Evolutionary conservation across 2,888 invertebrate genomes (phyloP), one percentile per base, ranked within the genome.

Genomic region (Dicyrtomina minuta): DNA sequence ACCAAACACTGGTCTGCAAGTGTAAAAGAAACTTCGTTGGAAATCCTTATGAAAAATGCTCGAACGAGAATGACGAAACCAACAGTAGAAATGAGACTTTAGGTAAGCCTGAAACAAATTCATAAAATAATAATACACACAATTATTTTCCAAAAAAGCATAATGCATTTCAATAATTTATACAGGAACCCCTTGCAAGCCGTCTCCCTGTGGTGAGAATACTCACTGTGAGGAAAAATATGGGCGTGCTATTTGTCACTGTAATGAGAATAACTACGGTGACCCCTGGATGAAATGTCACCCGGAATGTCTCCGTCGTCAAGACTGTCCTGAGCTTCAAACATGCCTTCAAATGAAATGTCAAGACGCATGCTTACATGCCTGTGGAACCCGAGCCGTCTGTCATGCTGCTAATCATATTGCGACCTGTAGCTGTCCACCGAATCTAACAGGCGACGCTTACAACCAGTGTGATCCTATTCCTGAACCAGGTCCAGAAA

Each of bases 191-290:
- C 61, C 61, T n/a, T 61, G 61, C 26, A 43, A n/a, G 17, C n/a
- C 2, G 6, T 46, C 26, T 5, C 43, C 61, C 5, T 61, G 61
- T 27, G 61, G 61, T 24, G 46, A 61, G 8, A 61, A 61, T n/a
- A 15, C 61, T 12, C 49, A 46, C n/a, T 61, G 61, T 49, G n/a
- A 46, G 10, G 61, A 61, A 24, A 61, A 61, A 46, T 61, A 61
- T 17, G 26, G 61, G 22, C 44, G 44, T 15, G 61, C 61, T 22
- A 61, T 61, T 46, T 61, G 61, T 27, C 61, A 61, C 49, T 61
- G 61, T 46, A 1, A 20, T 13, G 61, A 61, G 13, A 61, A 61
- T 26, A 26, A 24, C 27, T 49, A 44, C 22, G 61, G 61, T 13
- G 61, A 61, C 17, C 61, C 61, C 0, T 61, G 61, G 61, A 27